These are phyloP conservation scores for Myotis daubentonii DNA, from an alignment of 2,797 vertebrate genomes.

Conservation along the genomic window DNA sequence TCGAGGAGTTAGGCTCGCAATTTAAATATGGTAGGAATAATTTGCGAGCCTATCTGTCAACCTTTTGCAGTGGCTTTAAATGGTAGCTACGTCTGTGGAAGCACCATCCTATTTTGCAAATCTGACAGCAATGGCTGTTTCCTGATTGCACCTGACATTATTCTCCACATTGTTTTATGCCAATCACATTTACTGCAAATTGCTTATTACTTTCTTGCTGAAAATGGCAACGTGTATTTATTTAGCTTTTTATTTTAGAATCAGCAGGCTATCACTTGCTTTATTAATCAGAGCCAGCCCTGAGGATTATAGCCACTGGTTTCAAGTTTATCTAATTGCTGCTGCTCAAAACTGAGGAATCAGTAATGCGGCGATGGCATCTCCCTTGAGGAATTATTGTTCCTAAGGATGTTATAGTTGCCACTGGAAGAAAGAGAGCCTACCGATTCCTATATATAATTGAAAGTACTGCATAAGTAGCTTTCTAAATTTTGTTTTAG, in stretches of 20 bases:
- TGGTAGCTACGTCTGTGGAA: constrained; percentile 69
- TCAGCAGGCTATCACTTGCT: constrained; percentile 81
- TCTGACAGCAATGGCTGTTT: constrained; percentile 77
- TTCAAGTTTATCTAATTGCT: constrained; percentile 84
- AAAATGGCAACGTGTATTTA: constrained; percentile 83
- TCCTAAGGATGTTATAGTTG: constrained; percentile 69
- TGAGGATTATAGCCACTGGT: constrained; percentile 80
- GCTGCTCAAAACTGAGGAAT: constrained; percentile 75
- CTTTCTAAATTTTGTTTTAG: constrained; percentile 48
- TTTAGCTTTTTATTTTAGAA: constrained; percentile 84
- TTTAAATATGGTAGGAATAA: constrained; percentile 82
- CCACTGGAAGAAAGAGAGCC: constrained; percentile 46
- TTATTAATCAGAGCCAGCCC: constrained; percentile 84
- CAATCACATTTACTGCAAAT: constrained; percentile 82
- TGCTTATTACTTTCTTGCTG: constrained; percentile 84
- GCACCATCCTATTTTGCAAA: constrained; percentile 76
- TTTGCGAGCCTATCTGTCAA: constrained; percentile 77
- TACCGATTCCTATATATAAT: constrained; percentile 7
- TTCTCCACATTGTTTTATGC: constrained; percentile 81
- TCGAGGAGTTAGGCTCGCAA: constrained; percentile 70
- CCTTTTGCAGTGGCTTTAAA: constrained; percentile 74
- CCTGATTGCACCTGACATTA: constrained; percentile 75
- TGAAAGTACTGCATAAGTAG: neutral
- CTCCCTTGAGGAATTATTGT: constrained; percentile 78
- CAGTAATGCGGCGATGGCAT: constrained; percentile 73